Base-by-base conservation (phyloP, 1,140 invertebrate species). In the Sarcophaga peregrina region DNA sequence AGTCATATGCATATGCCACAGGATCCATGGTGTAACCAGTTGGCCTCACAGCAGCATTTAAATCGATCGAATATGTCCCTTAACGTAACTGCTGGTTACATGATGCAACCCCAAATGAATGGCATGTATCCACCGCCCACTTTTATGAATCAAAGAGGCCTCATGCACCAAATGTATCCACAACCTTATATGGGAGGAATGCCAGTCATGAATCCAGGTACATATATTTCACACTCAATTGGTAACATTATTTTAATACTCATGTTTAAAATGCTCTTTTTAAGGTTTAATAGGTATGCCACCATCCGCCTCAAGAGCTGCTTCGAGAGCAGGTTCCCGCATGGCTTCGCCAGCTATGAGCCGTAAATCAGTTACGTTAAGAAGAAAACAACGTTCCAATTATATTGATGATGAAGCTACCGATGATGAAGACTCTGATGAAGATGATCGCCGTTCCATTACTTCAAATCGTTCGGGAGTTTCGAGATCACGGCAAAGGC, bases 291-390 rank as follows among this genome's bases (percentile, higher is more conserved):
- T 90, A 84, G 86, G 86, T 20, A 87, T 89, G 86, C 89, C 89
- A 1, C 62, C 83, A 6, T 84, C 86, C 86, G 90, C 62, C 87
- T 91, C 90, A 82, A 85, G 90, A 88, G 91, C 90, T 85, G 92
- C 87, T 81, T 93, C 87, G 80, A 91, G 90, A 86, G 91, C 89
- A 5, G 92, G 85, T 86, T 93, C 93, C 0, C 92, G 94, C 82
- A 93, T 94, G 0, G 91, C 92, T 0, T 95, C 95, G 0, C 95
- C 95, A 0, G 93, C 95, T 0, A 92, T 93, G 37, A 95, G 95
- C 84, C 91, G 94, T 45, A 94, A 94, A 85, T 94, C 94, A 0
- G 87, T 91, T 10, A 87, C 91, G 8, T 91, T 91, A 88, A 90
- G 87, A 62, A 88, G 81, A 85, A 87, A 83, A 85, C 90, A 84